Conservation (phyloP, 2,113 vertebrate species). For the Sialia sialis region DNA sequence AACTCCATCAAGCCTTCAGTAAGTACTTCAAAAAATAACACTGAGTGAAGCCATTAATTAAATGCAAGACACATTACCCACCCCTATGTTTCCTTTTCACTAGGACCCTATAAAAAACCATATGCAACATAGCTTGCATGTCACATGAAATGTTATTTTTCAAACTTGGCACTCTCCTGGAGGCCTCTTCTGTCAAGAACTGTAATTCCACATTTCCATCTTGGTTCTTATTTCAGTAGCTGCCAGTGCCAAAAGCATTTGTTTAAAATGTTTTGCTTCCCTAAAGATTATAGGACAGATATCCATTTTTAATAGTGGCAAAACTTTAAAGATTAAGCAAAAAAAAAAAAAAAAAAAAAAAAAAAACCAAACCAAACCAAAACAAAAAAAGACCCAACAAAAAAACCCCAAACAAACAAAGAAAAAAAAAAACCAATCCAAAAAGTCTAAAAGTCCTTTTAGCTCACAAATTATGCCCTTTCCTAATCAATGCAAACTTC, state of each 20-base stretch:
- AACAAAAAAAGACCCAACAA: no score
- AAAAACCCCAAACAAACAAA: no score
- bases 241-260: background rate
- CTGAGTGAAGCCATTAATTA: background rate
- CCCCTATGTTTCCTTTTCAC: background rate
- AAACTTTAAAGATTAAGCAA: background rate
- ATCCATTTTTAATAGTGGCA: background rate
- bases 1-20: background rate
- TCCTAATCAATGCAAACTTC: background rate
- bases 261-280: background rate
- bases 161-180: background rate
- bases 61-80: background rate
- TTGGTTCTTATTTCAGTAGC: background rate
- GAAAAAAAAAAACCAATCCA: background rate
- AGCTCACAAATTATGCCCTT: background rate
- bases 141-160: background rate
- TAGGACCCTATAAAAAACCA: background rate
- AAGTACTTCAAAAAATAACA: background rate
- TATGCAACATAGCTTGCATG: background rate
- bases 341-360: background rate
- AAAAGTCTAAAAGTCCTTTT: background rate
- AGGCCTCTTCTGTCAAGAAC: background rate
- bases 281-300: background rate
- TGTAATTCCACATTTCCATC: background rate
- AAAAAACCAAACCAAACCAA: no score